Evolutionary conservation across 2,888 invertebrate species (phyloP), one percentile per base, ranked within the genome.

Genomic region (Drosophila mercatorum): DNA sequence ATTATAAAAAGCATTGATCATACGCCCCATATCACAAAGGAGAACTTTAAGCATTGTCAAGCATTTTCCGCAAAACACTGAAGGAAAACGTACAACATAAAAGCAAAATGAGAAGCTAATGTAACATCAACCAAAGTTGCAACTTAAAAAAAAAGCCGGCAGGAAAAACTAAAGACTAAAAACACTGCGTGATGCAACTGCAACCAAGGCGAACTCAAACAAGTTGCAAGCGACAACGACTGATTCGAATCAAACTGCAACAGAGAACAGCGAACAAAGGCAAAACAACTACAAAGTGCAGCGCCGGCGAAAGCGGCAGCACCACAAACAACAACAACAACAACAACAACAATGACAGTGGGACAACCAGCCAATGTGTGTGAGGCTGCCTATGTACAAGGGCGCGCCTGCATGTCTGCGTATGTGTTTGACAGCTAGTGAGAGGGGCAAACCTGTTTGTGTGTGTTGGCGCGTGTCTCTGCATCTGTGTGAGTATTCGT

Each of bases 381-480:
- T 89, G 81, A 82, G 81, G 78, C 83, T 88, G 78, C 70, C 79
- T 88, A 78, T 89, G 65, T 84, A 89, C 89, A 75, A 87, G 74
- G 76, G 80, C 67, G 74, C 78, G 81, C 65, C 64, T 82, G 76
- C 57, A 65, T 65, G 70, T 68, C 58, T 68, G 71, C 60, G 77
- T 76, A 58, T 55, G 52, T 66, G 75, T 66, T 66, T 66, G 61
- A 31, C 44, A 67, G 38, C 55, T 53, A 34, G 62, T 47, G 81
- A 67, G 81, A 81, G 78, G 76, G 76, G 57, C 63, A 80, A 59
- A 47, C 52, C 28, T 46, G 38, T 53, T 41, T 47, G 63, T 59
- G 41, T 61, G 36, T 65, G 38, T 52, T 36, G 38, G 38, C 22
- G 52, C 38, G 31, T 55, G 43, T 62, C 66, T 63, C 44, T 49